Base-by-base conservation (phyloP, 2,888 invertebrate genomes). In the Eumacrocentrus americanus region DNA sequence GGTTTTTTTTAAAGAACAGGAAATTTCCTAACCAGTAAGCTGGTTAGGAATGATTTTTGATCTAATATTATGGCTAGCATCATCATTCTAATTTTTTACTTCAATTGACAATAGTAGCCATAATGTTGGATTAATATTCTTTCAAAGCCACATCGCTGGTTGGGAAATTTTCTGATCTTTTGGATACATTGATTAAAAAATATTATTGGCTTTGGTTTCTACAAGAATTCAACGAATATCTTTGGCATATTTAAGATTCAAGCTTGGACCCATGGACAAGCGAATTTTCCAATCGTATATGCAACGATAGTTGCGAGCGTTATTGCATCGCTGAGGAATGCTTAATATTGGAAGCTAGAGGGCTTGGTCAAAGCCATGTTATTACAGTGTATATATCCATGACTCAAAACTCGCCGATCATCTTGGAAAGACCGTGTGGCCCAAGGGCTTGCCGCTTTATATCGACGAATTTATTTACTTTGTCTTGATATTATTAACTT, bases 271-370 rank as follows among this genome's bases (percentile, higher is more conserved):
- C 58, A 42, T 50, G 51, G 53, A 50, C 54, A 57, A 54, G 53
- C 53, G 65, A 66, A 71, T 72, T 74, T 77, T 75, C 72, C 65
- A 71, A 72, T 67, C 71, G 72, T 62, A 58, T 68, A 72, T 74
- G 73, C 75, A 75, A 71, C 77, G 72, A 73, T 74, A 76, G 71
- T 72, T 72, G 29, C 22, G 25, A 67, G 70, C 71, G 58, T 76
- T 78, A 77, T 77, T 76, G 74, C 73, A 75, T 75, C 72, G 72
- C 67, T 63, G 70, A 65, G 78, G 78, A 79, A 79, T 79, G 77
- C 77, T 78, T 78, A 79, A 78, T 79, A 77, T 75, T 70, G 64
- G 64, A 68, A 68, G 35, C 61, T 44, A 57, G 59, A 64, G 60
- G 63, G 64, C 42, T 44, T 67, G 72, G 65, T 70, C 76, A 75